Percentiles rank a stretch among this genome's conserved stretches.
These are phyloP conservation scores for Athene cunicularia DNA, from an alignment of 2,113 vertebrate species.

Conservation along the genomic window DNA sequence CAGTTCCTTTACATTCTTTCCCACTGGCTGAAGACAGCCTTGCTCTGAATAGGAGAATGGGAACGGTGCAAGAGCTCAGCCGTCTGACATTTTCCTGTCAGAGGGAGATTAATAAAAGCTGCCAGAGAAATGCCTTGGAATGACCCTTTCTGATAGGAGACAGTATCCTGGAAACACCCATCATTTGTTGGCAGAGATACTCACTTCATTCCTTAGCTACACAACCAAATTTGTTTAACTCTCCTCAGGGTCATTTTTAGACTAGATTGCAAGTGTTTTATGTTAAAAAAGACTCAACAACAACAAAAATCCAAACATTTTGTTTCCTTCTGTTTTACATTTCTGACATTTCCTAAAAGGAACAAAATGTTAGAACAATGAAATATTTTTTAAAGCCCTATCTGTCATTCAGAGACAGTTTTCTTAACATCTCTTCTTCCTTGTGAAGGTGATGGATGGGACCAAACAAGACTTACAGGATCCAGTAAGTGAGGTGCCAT, in stretches of 20 bases:
- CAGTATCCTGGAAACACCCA: conserved; percentile 29
- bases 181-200: conserved; percentile 2
- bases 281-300: background rate
- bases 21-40: background rate
- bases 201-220: background rate
- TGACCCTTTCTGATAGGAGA: conserved; percentile 20
- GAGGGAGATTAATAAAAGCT: conserved; percentile 7
- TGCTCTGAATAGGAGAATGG: background rate
- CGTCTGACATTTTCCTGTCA: background rate
- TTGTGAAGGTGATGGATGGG: background rate
- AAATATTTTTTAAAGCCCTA: conserved; percentile 1
- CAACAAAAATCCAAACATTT: background rate
- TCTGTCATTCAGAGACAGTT: conserved; percentile 39
- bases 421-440: conserved; percentile 24
- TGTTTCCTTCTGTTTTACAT: conserved; percentile 55
- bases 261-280: conserved; percentile 9
- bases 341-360: conserved; percentile 39
- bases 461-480: background rate
- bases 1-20: background rate
- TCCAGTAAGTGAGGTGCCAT: background rate
- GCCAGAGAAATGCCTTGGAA: conserved; percentile 25
- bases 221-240: background rate
- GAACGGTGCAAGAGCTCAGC: background rate
- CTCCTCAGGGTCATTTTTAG: background rate
- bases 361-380: conserved; percentile 2